Percentiles rank a stretch among this genome's conserved stretches.
These are phyloP conservation scores for Diabrotica balteata DNA, from an alignment of 2,888 invertebrate species.

Conservation along the genomic window DNA sequence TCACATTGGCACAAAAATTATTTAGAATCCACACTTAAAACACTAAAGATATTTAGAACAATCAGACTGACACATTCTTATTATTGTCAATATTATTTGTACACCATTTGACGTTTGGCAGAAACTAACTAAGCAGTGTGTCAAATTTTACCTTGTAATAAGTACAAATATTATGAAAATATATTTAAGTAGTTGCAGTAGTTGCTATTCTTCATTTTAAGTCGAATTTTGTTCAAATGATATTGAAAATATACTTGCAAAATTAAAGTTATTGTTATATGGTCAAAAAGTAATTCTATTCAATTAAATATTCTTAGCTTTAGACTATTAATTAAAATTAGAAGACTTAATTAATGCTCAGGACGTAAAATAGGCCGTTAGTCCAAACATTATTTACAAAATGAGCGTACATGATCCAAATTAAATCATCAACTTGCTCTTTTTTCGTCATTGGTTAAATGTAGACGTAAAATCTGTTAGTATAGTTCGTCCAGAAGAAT, in stretches of 20 bases:
- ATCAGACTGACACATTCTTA: not conserved
- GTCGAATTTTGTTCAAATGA: too few species aligned
- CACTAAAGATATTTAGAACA: not conserved
- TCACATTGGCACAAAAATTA: not conserved
- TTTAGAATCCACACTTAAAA: not conserved
- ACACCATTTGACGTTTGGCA: too few species aligned
- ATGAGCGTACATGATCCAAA: constrained; percentile 1
- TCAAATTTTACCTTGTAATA: too few species aligned
- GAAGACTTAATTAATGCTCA: constrained; percentile 6
- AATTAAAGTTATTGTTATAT: constrained; percentile 1
- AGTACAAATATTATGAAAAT: too few species aligned
- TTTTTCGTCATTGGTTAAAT: not conserved
- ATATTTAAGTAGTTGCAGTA: too few species aligned
- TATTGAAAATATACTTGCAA: not conserved
- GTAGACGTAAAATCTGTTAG: not conserved
- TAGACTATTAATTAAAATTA: constrained; percentile 1
- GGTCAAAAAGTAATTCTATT: not conserved
- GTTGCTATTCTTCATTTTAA: too few species aligned
- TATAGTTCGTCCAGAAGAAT: not conserved
- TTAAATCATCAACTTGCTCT: not conserved
- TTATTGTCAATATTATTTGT: too few species aligned
- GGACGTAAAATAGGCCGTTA: not conserved
- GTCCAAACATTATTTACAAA: not conserved
- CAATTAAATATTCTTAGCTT: not conserved
- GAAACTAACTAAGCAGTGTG: too few species aligned